Conservation (phyloP, 2,113 vertebrate genomes). For the Numida meleagris region DNA sequence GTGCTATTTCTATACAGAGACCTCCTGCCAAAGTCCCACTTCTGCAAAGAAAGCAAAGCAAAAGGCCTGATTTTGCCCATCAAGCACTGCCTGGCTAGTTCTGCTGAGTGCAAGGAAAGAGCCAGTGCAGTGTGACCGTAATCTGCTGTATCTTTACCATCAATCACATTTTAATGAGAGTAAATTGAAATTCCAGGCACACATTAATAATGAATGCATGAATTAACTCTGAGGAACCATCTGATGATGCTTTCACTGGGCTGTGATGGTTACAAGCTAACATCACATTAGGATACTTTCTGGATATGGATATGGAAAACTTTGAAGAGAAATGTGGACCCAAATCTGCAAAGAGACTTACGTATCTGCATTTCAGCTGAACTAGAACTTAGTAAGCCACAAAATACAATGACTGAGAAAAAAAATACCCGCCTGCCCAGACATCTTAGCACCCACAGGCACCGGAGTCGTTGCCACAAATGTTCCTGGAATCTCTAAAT, state of each 20-base stretch:
- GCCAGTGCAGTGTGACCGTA: not conserved
- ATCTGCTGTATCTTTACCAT: slow-evolving; percentile 53
- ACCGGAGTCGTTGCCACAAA: not conserved
- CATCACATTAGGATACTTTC: not conserved
- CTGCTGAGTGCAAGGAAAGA: slow-evolving; percentile 35
- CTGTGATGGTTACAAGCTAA: slow-evolving; percentile 19
- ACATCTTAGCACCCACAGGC: not conserved
- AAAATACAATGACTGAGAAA: not conserved
- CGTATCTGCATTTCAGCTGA: accelerated
- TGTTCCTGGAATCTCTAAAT: not conserved
- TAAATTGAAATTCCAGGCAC: slow-evolving; percentile 74
- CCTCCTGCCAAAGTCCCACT: not conserved
- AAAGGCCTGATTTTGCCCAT: not conserved
- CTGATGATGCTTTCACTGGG: slow-evolving; percentile 41
- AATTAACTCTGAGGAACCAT: slow-evolving; percentile 65
- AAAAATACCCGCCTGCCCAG: not conserved
- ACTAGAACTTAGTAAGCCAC: not conserved
- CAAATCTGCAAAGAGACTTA: not conserved
- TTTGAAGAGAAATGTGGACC: not conserved
- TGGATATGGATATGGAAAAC: not conserved
- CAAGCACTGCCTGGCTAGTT: not conserved
- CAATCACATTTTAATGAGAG: slow-evolving; percentile 71
- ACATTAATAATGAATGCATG: slow-evolving; percentile 72
- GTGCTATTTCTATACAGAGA: not conserved
- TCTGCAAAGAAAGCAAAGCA: not conserved